phyloP scores from a whole-genome alignment of 1,140 invertebrate species.

The Lordiphosa collinella region DNA sequence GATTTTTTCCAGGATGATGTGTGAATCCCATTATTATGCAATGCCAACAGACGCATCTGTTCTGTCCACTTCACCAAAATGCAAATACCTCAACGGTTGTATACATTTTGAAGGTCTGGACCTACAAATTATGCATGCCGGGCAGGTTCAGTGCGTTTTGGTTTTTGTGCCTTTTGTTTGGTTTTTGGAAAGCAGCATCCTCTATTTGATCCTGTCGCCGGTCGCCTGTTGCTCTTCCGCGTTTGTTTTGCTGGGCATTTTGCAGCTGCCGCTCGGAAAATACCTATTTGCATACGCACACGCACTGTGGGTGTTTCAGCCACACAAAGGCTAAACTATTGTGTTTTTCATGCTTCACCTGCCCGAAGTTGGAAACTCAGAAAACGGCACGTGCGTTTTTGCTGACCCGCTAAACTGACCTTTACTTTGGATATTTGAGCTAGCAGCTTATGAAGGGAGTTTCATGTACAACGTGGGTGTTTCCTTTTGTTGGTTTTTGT shows the following conservation, averaged over 20 bases:
- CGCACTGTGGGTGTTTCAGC: constrained; percentile 18
- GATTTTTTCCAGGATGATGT: constrained; percentile 23
- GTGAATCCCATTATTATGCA: constrained; percentile 31
- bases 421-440: too few species aligned
- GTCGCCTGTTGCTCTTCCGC: constrained; percentile 48
- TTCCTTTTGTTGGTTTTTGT: too few species aligned
- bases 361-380: constrained; percentile 11
- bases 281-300: constrained; percentile 59
- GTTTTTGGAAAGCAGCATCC: background rate
- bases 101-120: too few species aligned
- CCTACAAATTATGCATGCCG: constrained; percentile 3
- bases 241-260: constrained; percentile 21
- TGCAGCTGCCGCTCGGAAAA: constrained; percentile 45
- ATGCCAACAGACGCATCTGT: constrained; percentile 54
- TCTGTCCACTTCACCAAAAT: constrained; percentile 28
- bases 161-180: constrained; percentile 21
- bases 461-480: too few species aligned
- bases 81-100: constrained; percentile 36
- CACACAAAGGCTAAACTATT: too few species aligned
- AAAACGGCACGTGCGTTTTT: constrained; percentile 57
- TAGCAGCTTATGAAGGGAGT: too few species aligned
- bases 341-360: constrained; percentile 43
- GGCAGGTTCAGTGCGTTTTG: constrained; percentile 57
- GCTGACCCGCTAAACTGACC: constrained; percentile 31
- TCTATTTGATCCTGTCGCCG: constrained; percentile 36